These are phyloP conservation scores for Thera britannica DNA, from an alignment of 2,888 invertebrate genomes.

Conservation along the genomic window DNA sequence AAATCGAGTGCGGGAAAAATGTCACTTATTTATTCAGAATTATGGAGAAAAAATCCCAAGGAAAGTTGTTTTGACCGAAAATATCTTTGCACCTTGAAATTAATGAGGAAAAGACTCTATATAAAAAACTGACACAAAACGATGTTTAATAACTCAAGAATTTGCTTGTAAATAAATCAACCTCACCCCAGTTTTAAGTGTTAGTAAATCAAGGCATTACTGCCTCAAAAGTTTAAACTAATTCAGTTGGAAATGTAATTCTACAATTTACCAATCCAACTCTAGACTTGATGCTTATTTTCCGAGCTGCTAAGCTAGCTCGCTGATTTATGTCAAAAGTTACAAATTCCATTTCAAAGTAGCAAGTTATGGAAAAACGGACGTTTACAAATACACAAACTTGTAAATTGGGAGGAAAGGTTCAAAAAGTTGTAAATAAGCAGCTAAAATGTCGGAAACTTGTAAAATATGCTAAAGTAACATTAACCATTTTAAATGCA, in stretches of 20 bases:
- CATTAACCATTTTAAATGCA: no score
- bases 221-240: conserved; percentile 3
- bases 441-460: conserved; percentile 23
- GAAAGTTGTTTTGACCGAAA: no score
- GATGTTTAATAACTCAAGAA: no score
- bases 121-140: no score
- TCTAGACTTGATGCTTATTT: conserved; percentile 11
- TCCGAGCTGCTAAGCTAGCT: conserved; percentile 14
- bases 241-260: conserved; percentile 12
- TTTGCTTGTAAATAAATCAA: no score
- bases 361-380: conserved; percentile 23
- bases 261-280: conserved; percentile 11
- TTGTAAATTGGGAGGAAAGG: conserved; percentile 38
- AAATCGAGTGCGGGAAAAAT: no score
- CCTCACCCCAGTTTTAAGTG: no score
- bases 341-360: conserved; percentile 16
- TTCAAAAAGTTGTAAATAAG: conserved; percentile 37
- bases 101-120: no score
- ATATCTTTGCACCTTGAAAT: no score
- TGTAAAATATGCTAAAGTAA: conserved; percentile 36
- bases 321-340: conserved; percentile 29
- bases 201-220: not conserved
- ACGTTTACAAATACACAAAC: conserved; percentile 26
- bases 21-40: no score
- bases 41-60: no score